These are phyloP conservation scores for Scartelaos histophorus DNA, from an alignment of 2,113 vertebrate species.

Conservation along the genomic window DNA sequence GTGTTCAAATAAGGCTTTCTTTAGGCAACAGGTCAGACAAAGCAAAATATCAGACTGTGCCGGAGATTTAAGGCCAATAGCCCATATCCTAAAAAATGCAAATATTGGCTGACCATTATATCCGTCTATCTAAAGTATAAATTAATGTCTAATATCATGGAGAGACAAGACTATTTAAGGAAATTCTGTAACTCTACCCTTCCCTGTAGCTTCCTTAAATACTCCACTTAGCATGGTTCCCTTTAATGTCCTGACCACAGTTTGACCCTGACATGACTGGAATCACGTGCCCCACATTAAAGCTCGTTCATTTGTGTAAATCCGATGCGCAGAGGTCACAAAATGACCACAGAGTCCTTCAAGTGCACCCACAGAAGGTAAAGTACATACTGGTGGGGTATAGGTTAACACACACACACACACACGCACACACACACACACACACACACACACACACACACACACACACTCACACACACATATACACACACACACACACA, in stretches of 20 bases:
- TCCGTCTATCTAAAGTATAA: too few relatives aligned
- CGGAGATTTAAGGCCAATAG: too few relatives aligned
- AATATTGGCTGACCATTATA: too few relatives aligned
- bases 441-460: constrained; percentile 15
- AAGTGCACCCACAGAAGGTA: constrained; percentile 21
- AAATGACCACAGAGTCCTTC: constrained; percentile 28
- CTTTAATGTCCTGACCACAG: constrained; percentile 38
- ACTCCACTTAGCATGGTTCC: constrained; percentile 15
- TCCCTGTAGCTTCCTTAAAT: constrained; percentile 25
- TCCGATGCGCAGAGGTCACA: constrained; percentile 32
- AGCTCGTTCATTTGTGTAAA: constrained; percentile 21
- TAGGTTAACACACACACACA: constrained; percentile 18
- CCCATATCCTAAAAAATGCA: too few relatives aligned
- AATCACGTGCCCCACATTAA: constrained; percentile 11
- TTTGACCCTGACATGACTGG: constrained; percentile 10
- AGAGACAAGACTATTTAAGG: neutral
- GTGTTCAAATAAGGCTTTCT: too few relatives aligned
- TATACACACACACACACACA: constrained; percentile 17
- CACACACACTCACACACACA: constrained; percentile 27
- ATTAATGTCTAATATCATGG: neutral
- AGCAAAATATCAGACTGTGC: too few relatives aligned
- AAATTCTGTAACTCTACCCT: constrained; percentile 15
- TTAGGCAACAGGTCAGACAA: too few relatives aligned
- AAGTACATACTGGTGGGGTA: constrained; percentile 29
- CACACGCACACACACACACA: constrained; percentile 23